phyloP scores from a whole-genome alignment of 2,113 vertebrate genomes.

The Vicugna pacos region DNA sequence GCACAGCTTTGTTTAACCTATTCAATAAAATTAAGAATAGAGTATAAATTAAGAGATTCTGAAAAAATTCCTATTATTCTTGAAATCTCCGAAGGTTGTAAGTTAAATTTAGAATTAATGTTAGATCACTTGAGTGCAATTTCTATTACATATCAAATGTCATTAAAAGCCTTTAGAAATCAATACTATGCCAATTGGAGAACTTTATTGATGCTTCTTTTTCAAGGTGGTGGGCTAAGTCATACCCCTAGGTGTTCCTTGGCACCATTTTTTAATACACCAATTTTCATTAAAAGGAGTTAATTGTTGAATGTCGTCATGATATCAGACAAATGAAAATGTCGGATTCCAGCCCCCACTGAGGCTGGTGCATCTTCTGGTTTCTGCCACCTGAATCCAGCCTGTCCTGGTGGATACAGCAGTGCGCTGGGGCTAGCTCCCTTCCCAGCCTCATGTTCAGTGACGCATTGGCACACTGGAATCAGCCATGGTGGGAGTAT shows the following conservation, averaged over 20 bases:
- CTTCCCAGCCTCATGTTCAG: background rate
- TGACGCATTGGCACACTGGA: background rate
- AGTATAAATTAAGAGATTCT: constrained; percentile 27
- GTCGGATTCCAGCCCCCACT: no score
- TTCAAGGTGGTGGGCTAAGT: background rate
- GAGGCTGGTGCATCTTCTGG: background rate
- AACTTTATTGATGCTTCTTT: constrained; percentile 41
- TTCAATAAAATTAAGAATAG: constrained; percentile 3
- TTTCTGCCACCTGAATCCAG: background rate
- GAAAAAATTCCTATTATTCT: constrained; percentile 41
- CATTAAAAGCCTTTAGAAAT: background rate
- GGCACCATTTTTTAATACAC: background rate
- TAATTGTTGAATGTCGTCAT: constrained; percentile 10
- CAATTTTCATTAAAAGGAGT: constrained; percentile 8
- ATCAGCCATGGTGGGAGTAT: background rate
- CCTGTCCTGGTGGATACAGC: background rate
- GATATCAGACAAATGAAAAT: background rate
- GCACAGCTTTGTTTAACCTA: background rate
- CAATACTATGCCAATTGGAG: background rate
- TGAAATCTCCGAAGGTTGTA: background rate
- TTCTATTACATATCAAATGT: background rate
- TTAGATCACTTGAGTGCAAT: background rate
- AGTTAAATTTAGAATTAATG: constrained; percentile 26
- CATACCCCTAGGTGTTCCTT: background rate
- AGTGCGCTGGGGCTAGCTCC: background rate